Evolutionary conservation across 1,140 invertebrate genomes (phyloP), one percentile per base, ranked within the genome.

Genomic region (Pseudomyrmex flavicornis): DNA sequence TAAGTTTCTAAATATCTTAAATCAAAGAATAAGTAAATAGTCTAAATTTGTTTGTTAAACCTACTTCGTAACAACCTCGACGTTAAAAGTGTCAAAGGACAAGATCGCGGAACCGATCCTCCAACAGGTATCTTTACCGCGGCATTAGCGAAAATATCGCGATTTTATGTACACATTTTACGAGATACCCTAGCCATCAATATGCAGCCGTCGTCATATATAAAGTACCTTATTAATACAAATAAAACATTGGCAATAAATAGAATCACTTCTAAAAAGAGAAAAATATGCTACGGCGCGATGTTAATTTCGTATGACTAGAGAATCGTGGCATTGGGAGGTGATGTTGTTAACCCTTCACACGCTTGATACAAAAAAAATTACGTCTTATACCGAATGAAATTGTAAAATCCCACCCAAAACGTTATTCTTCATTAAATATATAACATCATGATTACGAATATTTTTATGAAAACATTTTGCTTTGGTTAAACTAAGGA

Each of bases 231-330:
- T 76, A 86, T 22, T n/a, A 74, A 69, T 68, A 73, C 62, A 35
- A 87, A 87, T 82, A 86, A 90, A 89, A 58, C n/a, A 46, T 63
- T 70, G 58, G 73, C 68, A 75, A 84, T 72, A 82, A 85, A 84
- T 84, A 84, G 48, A 22, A 79, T 83, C 15, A 63, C 15, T 13
- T 63, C 44, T 63, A 75, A 74, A 70, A 52, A 77, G 44, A 50
- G 46, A 83, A 15, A 82, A 76, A 70, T 82, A 85, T 83, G 50
- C 83, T 89, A 89, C 75, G 85, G 89, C 68, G 82, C 79, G 77
- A 62, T 73, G 72, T 89, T 85, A 82, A 88, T 85, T 90, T 88
- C 63, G 54, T 82, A 84, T 90, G 89, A 90, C 89, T 90, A 90
- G 89, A 90, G 79, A 88, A 88, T 83, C 63, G 89, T 90, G 89